These are phyloP conservation scores for Macrophya annulata DNA, from an alignment of 2,888 invertebrate genomes.

Conservation along the genomic window DNA sequence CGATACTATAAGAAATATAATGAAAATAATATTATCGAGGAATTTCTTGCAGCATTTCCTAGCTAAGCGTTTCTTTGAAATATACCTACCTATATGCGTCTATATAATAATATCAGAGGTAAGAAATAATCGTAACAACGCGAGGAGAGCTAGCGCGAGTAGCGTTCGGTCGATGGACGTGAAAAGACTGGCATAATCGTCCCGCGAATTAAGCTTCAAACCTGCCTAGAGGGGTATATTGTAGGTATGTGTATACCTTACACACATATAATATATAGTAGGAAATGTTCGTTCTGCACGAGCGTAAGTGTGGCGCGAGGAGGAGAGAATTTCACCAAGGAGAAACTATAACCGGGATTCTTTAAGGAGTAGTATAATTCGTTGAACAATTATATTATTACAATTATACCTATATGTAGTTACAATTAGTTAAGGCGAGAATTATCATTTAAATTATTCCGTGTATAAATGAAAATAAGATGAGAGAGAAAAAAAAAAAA, in stretches of 20 bases:
- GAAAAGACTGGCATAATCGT: constrained; percentile 49
- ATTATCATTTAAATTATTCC: not conserved
- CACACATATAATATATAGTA: not conserved
- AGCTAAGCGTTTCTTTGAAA: not conserved
- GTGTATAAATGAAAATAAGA: not conserved
- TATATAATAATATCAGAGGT: not conserved
- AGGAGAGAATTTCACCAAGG: constrained; percentile 53
- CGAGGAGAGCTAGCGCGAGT: constrained; percentile 1
- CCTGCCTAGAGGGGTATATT: constrained; percentile 17
- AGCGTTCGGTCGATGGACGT: constrained; percentile 34
- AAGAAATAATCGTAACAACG: constrained; percentile 12
- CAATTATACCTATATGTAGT: not conserved
- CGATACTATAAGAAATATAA: not conserved
- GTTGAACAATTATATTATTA: not conserved
- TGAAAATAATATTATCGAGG: constrained; percentile 14
- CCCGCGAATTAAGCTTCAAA: constrained; percentile 18
- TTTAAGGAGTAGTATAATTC: not conserved
- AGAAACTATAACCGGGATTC: constrained; percentile 54
- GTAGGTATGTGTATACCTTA: not conserved
- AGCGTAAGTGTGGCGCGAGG: constrained; percentile 40
- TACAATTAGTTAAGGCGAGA: not conserved
- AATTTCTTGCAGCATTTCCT: not conserved
- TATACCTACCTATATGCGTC: not conserved
- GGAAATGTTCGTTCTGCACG: constrained; percentile 38
- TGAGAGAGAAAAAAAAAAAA: not conserved